These are phyloP conservation scores for Coptodon rendalli DNA, from an alignment of 2,113 vertebrate species.

Conservation along the genomic window DNA sequence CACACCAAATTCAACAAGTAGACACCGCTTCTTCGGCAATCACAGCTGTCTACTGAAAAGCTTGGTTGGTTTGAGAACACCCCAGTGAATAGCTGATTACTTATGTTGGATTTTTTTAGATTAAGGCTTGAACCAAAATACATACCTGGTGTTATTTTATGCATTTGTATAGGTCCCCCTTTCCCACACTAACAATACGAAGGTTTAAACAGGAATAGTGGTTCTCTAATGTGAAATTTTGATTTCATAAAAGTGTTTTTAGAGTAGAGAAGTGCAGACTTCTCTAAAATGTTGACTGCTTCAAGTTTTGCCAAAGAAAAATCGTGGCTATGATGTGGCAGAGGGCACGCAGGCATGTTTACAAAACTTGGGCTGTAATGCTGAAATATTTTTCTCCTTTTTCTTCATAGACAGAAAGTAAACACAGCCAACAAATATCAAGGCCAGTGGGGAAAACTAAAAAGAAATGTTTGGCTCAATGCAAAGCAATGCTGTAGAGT, in stretches of 20 bases:
- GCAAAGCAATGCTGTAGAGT: neutral
- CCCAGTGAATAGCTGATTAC: neutral
- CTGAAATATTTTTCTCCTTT: neutral
- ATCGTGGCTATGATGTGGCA: neutral
- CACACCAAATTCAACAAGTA: neutral
- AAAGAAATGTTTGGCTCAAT: neutral
- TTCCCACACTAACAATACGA: rapidly evolving
- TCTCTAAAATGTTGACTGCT: neutral
- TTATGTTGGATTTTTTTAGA: neutral
- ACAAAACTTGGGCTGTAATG: neutral
- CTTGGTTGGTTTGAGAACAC: neutral
- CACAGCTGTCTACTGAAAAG: neutral
- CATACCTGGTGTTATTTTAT: neutral
- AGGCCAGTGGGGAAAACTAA: neutral
- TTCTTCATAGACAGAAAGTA: neutral
- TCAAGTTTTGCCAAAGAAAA: neutral
- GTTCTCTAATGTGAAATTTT: neutral
- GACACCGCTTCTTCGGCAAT: neutral
- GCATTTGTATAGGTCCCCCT: neutral
- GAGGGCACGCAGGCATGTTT: neutral
- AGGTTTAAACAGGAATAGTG: neutral
- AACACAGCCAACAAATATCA: neutral
- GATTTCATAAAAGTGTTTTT: neutral
- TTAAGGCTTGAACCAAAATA: neutral
- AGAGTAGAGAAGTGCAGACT: neutral